Conservation (phyloP, 2,797 vertebrate genomes). For the Falco columbarius region DNA sequence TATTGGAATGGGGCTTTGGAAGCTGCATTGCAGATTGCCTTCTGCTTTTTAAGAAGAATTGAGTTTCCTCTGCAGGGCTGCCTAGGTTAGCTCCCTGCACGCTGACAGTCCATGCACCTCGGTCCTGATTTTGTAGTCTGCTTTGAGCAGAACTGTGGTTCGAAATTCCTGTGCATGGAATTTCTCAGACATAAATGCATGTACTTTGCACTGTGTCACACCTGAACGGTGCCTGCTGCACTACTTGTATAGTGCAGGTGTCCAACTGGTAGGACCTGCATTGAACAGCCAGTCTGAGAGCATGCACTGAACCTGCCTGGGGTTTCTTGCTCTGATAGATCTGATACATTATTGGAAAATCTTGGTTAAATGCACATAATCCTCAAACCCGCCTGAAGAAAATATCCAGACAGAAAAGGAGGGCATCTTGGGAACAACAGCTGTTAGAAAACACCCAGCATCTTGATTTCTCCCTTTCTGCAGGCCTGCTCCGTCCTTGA, state of each 20-base stretch:
- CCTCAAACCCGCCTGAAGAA: not conserved
- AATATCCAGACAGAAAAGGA: not conserved
- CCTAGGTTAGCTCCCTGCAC: not conserved
- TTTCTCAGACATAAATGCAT: not conserved
- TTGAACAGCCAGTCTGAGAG: not conserved
- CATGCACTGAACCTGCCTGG: not conserved
- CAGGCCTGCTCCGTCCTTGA: not conserved
- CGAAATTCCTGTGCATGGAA: not conserved
- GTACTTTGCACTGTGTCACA: not conserved
- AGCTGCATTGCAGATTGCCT: not conserved
- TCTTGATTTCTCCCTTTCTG: not conserved
- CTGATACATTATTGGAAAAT: not conserved
- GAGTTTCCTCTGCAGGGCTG: not conserved
- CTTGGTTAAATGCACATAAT: not conserved
- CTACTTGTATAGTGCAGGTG: not conserved
- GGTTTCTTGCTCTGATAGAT: not conserved
- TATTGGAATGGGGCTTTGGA: not conserved
- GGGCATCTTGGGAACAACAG: not conserved
- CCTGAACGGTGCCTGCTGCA: not conserved
- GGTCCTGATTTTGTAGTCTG: not conserved
- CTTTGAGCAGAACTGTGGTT: not conserved
- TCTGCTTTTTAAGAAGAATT: not conserved
- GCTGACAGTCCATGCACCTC: rapidly evolving
- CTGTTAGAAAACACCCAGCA: not conserved
- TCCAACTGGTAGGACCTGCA: not conserved